Percentiles rank a stretch among this genome's conserved stretches.
Evolutionary conservation across 1,140 invertebrate species (phyloP).

Genomic region (Anoplophora glabripennis): DNA sequence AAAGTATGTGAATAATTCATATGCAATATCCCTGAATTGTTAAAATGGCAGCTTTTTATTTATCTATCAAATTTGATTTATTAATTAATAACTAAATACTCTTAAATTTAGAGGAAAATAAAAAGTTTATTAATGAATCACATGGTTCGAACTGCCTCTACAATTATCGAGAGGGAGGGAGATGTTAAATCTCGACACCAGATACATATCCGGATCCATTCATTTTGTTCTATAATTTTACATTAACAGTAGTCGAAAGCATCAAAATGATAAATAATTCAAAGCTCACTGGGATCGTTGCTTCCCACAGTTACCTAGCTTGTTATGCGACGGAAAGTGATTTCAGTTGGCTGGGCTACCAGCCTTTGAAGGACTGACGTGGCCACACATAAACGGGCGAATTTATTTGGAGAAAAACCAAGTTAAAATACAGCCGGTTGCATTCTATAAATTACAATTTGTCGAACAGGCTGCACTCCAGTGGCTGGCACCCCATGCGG

Average conservation of each 20-base stretch:
- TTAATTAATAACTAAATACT: too few species aligned
- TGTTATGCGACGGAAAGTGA: not conserved
- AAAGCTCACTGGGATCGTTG: not conserved
- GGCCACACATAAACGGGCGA: constrained; percentile 17
- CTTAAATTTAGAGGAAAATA: too few species aligned
- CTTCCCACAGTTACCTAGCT: constrained; percentile 1
- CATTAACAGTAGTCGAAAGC: not conserved
- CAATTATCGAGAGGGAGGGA: too few species aligned
- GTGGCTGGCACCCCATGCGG: constrained; percentile 35
- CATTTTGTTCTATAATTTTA: too few species aligned
- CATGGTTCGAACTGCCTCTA: too few species aligned
- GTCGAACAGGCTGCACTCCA: constrained; percentile 29
- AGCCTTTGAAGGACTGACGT: constrained; percentile 9
- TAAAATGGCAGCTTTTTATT: too few species aligned
- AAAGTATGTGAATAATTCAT: too few species aligned
- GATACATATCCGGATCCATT: too few species aligned
- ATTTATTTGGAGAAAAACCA: constrained; percentile 14
- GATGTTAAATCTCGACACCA: too few species aligned
- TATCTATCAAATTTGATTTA: too few species aligned
- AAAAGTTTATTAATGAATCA: too few species aligned
- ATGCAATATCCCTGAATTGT: too few species aligned
- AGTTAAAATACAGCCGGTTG: constrained; percentile 7
- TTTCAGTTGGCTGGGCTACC: not conserved
- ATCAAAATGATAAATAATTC: constrained; percentile 7
- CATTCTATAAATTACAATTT: constrained; percentile 38